Evolutionary conservation across 1,140 invertebrate genomes (phyloP), one percentile per base, ranked within the genome.

Genomic region (Philotrypesis tridentata): DNA sequence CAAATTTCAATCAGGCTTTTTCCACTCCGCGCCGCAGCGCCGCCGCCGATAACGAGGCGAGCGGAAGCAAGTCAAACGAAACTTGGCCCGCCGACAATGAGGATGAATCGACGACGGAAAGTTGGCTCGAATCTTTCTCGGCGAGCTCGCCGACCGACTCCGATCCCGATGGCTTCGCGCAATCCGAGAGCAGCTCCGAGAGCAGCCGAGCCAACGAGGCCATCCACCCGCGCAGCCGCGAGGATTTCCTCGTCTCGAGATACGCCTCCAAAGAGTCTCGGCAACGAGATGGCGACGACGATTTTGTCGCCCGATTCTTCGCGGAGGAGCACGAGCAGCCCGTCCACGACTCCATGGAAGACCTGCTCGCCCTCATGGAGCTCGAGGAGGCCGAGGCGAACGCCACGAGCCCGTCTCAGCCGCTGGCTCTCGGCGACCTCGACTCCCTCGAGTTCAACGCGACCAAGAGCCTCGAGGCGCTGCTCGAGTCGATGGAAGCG

Each of bases 1-100:
- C 55, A 65, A 73, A 80, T 80, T 80, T 80, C 78, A 73, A 72
- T 73, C 31, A 43, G 31, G 40, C 48, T 61, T 80, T 80, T 43
- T 72, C 48, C 12, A 73, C 8, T 55, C 65, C 1, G n/a, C n/a
- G n/a, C n/a, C n/a, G n/a, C n/a, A n/a, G n/a, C 12, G 11, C 1
- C 23, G 17, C 3, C 23, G n/a, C 17, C n/a, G 70, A 80, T 74
- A 80, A 80, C 71, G 79, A 80, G 71, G 43, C 37, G 6, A 55
- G 25, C 61, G 71, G 33, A 80, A 80, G 40, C 79, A 37, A 80
- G 14, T 73, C 78, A 60, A 73, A 73, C 55, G 71, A 80, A 74
- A 80, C 79, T 80, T 63, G n/a, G 8, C 5, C 33, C 11, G 25
- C 0, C 29, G 40, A 63, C 23, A 40, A 79, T 60, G 67, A 79